Percentiles rank a stretch among this genome's conserved stretches.
These are phyloP conservation scores for Cephalophus harveyi DNA, from an alignment of 2,113 vertebrate species.

Conservation along the genomic window DNA sequence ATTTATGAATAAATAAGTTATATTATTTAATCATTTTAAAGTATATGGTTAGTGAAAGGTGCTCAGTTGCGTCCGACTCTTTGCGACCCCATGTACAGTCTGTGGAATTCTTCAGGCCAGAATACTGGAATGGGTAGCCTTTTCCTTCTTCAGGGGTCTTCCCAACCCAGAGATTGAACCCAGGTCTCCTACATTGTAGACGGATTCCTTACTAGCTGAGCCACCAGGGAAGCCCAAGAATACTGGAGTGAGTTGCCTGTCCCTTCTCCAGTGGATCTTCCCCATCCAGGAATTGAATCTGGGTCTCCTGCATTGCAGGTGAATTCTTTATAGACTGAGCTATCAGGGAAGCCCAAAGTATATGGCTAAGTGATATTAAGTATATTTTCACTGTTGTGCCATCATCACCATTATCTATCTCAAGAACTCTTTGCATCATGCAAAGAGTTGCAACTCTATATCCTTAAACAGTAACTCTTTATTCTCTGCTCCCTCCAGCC, in stretches of 20 bases:
- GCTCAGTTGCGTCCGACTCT: no score
- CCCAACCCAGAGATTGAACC: no score
- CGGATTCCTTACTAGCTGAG: no score
- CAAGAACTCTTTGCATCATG: not conserved
- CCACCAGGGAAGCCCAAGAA: not conserved
- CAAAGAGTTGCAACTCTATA: not conserved
- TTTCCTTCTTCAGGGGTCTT: no score
- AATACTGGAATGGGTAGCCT: no score
- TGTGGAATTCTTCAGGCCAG: no score
- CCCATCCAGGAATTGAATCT: accelerated
- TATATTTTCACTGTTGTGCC: not conserved
- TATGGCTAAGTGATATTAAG: not conserved
- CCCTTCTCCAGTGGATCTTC: not conserved
- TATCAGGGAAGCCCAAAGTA: not conserved
- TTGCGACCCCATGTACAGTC: no score
- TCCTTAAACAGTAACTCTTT: not conserved
- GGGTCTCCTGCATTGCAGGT: not conserved
- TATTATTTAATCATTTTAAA: not conserved
- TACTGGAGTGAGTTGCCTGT: not conserved
- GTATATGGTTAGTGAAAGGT: not conserved
- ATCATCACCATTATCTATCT: not conserved
- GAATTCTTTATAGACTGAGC: not conserved
- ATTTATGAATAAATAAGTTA: not conserved
- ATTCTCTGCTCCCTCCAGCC: not conserved
- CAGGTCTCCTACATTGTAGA: no score